Conservation (phyloP, 2,888 invertebrate genomes). For the Imbricaverruca yamaguchii region DNA sequence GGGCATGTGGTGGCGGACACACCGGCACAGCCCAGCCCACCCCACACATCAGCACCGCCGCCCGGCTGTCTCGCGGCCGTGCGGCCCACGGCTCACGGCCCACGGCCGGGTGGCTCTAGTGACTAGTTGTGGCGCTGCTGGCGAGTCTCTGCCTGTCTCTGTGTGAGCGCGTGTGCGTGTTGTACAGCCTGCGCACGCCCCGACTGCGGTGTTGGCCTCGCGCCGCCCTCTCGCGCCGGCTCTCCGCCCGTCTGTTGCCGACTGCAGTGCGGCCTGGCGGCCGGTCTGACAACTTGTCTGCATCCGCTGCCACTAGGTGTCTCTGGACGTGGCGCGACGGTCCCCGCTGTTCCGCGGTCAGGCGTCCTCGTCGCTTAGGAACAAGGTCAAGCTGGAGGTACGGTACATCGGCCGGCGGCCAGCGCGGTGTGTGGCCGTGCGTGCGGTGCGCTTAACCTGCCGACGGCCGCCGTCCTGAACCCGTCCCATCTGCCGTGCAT, state of each 20-base stretch:
- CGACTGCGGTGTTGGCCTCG: background rate
- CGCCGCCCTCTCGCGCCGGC: background rate
- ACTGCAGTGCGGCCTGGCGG: background rate
- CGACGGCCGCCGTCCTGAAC: background rate
- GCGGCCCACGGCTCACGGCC: too few relatives aligned
- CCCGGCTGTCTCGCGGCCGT: too few relatives aligned
- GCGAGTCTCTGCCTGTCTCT: too few relatives aligned
- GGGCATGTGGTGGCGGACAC: too few relatives aligned
- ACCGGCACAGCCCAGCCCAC: too few relatives aligned
- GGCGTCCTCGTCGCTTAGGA: constrained; percentile 1
- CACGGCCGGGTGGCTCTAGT: too few relatives aligned
- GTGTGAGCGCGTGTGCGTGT: background rate
- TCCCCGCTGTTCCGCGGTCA: constrained; percentile 4
- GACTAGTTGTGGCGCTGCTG: too few relatives aligned
- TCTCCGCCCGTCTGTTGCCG: background rate
- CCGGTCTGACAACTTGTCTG: constrained; percentile 11
- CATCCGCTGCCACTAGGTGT: background rate
- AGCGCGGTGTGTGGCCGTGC: background rate
- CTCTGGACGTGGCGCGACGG: background rate
- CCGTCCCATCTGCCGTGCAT: too few relatives aligned
- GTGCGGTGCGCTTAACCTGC: background rate
- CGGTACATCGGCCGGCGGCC: background rate
- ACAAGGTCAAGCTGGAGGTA: constrained; percentile 19
- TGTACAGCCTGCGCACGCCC: background rate
- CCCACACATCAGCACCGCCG: background rate